Conservation (phyloP, 2,113 vertebrate species). For the Panthera tigris region DNA sequence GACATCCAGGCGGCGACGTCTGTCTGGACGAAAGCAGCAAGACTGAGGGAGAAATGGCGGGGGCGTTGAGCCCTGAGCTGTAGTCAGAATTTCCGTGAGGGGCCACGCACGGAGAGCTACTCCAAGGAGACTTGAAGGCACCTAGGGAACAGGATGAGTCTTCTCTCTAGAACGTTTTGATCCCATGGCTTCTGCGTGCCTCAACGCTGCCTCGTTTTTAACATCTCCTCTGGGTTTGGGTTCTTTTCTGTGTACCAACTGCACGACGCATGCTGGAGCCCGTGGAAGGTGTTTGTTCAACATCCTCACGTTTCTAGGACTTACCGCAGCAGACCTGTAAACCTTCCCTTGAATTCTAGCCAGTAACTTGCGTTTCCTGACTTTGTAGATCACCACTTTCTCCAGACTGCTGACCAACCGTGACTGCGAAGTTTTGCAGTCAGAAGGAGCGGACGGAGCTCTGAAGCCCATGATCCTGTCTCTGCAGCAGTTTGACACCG, state of each 20-base stretch:
- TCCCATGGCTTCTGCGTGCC: accelerated
- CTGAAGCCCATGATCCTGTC: slow-evolving; percentile 85
- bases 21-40: accelerated
- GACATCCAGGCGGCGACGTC: too few species aligned
- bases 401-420: slow-evolving; percentile 93
- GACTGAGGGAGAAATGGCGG: not conserved
- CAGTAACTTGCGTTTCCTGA: not conserved
- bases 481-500: slow-evolving; percentile 96
- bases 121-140: not conserved
- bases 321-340: accelerated
- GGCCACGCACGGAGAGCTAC: not conserved
- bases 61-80: too few species aligned
- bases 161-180: not conserved
- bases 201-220: not conserved
- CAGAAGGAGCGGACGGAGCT: slow-evolving; percentile 72
- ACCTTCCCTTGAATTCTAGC: not conserved
- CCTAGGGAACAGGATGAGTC: not conserved
- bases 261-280: accelerated
- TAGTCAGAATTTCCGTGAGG: not conserved
- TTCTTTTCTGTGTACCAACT: not conserved
- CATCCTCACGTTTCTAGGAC: accelerated
- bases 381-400: slow-evolving; percentile 93
- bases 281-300: accelerated
- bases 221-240: not conserved
- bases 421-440: slow-evolving; percentile 84